Percentiles rank a stretch among this genome's conserved stretches.
Conservation (phyloP, 2,113 vertebrate species). For the Thomomys bottae region DNA sequence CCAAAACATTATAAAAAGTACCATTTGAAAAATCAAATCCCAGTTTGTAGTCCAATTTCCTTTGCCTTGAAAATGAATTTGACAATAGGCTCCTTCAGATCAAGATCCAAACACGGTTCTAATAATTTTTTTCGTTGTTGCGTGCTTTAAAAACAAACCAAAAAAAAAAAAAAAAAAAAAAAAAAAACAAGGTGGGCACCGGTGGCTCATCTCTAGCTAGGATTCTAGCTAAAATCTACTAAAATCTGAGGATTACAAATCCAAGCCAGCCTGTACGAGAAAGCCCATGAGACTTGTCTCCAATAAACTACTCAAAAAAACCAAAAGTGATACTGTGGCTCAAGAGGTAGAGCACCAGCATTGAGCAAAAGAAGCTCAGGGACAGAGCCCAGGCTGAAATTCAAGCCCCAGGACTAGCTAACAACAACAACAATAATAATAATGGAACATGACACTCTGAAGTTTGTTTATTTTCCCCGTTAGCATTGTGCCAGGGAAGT, state of each 20-base stretch:
- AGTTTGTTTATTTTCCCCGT: background rate
- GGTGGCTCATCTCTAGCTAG: no score
- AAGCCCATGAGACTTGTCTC: no score
- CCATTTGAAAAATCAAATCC: background rate
- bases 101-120: background rate
- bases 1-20: background rate
- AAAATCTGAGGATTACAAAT: no score
- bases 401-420: no score
- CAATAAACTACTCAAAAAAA: no score
- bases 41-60: background rate
- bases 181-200: background rate
- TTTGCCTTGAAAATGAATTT: slow-evolving; percentile 1
- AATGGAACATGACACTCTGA: fast-evolving
- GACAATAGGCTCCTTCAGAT: background rate
- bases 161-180: no score
- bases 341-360: no score
- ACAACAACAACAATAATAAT: background rate
- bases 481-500: background rate
- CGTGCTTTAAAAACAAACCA: slow-evolving; percentile 12
- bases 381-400: no score
- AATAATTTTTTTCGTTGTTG: background rate
- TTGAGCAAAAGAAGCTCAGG: no score
- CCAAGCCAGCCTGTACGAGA: no score
- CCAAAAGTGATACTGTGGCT: no score
- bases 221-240: no score